Base-by-base conservation (phyloP, 1,140 invertebrate species). In the Ceratina calcarata region DNA sequence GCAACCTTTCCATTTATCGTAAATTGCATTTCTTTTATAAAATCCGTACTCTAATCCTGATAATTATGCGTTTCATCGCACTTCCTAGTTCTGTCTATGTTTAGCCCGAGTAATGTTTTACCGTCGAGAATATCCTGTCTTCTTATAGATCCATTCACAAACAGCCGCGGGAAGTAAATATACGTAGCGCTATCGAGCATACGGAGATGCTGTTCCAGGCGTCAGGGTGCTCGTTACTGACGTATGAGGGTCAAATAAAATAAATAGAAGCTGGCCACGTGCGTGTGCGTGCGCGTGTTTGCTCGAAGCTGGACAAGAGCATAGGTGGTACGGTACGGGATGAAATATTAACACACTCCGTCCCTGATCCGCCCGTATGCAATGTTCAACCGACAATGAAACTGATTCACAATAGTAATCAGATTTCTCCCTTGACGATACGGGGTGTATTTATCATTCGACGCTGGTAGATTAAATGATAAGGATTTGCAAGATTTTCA, bases 271-370 rank as follows among this genome's bases (percentile, higher is more conserved):
- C 60, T 60, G 71, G 71, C 32, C 78, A 79, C 80, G 69, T 78
- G 73, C 60, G 66, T 78, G 80, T 71, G 51, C 60, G 66, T 76
- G 79, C 70, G 37, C 70, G 76, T 80, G 80, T 84, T 84, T 84
- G 71, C 66, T 78, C 66, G 84, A 74, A 61, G 75, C 66, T 57
- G 73, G 78, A 69, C 78, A 78, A 68, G 58, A 73, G 58, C 80
- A 81, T n/a, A 24, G 87, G 88, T 2, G 32, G 32, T 37, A 45
- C 37, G 37, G 88, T 85, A 87, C 84, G 84, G 85, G 83, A 86
- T 89, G 86, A 91, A 91, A 90, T 91, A 91, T 91, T 89, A 90
- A 91, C 88, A 88, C 87, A 72, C 12, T 85, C 86, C 88, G 87
- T 81, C 86, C 83, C 62, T 73, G 70, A 86, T 83, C 53, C 57